A percentile compares a stretch with the other conserved stretches of the same genome.
Conservation (phyloP, 2,888 invertebrate species). For the Apodemia mormo region DNA sequence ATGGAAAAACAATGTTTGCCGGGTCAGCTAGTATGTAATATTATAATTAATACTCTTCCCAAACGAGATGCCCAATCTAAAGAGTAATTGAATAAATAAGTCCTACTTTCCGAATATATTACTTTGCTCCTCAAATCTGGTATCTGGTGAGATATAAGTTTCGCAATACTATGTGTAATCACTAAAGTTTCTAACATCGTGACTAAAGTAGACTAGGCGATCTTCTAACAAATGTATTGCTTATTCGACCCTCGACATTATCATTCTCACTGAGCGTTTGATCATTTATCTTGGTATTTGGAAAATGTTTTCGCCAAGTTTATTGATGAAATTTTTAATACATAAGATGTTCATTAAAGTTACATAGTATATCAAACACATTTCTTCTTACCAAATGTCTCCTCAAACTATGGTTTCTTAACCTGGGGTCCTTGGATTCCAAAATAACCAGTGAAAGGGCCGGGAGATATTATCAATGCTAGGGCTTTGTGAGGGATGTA, state of each 20-base stretch:
- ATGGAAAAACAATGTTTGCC: too few species aligned
- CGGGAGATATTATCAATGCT: too few species aligned
- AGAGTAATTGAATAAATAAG: not conserved
- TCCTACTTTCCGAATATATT: not conserved
- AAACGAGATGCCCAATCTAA: not conserved
- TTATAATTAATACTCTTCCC: too few species aligned
- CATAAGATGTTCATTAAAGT: not conserved
- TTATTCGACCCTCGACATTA: slow-evolving; percentile 30
- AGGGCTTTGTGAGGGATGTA: too few species aligned
- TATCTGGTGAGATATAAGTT: not conserved
- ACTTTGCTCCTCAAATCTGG: too few species aligned
- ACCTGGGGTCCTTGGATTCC: too few species aligned
- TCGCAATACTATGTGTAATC: not conserved
- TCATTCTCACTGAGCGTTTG: slow-evolving; percentile 23
- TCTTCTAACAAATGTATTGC: slow-evolving; percentile 35
- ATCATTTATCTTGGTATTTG: not conserved
- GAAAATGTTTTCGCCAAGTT: not conserved
- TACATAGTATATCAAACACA: too few species aligned
- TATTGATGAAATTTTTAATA: not conserved
- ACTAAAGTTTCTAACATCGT: not conserved
- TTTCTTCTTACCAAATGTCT: too few species aligned
- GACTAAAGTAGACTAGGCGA: not conserved
- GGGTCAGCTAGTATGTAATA: too few species aligned
- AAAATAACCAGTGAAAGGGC: too few species aligned
- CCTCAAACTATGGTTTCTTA: too few species aligned